phyloP scores from a whole-genome alignment of 2,113 vertebrate genomes.

The Myotis davidii region DNA sequence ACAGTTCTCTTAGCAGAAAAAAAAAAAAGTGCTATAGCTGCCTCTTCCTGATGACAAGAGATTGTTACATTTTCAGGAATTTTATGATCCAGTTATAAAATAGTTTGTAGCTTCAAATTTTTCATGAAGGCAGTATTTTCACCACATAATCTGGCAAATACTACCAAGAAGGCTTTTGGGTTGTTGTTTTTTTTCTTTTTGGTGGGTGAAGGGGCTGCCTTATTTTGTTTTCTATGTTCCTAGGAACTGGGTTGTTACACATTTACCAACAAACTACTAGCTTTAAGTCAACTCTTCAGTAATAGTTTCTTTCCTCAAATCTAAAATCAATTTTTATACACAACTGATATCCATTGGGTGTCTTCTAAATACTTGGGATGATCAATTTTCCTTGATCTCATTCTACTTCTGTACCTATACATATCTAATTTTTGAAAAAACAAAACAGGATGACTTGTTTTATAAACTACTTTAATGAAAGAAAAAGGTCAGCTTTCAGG shows the following conservation, averaged over 20 bases:
- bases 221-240: neutral
- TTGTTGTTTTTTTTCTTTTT: no score
- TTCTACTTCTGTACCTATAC: neutral
- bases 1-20: neutral
- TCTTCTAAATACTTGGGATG: neutral
- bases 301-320: neutral
- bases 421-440: neutral
- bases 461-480: neutral
- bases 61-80: neutral
- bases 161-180: neutral
- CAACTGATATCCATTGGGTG: neutral
- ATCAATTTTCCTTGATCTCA: neutral
- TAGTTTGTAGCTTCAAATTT: neutral
- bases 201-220: neutral
- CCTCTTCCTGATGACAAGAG: neutral
- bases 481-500: neutral
- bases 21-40: neutral
- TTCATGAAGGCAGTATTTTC: neutral
- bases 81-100: neutral
- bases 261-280: neutral
- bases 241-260: neutral
- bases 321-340: neutral
- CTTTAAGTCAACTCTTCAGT: neutral
- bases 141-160: neutral
- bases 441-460: neutral